Base-by-base conservation (phyloP, 1,140 invertebrate genomes). In the Hermetia illucens region DNA sequence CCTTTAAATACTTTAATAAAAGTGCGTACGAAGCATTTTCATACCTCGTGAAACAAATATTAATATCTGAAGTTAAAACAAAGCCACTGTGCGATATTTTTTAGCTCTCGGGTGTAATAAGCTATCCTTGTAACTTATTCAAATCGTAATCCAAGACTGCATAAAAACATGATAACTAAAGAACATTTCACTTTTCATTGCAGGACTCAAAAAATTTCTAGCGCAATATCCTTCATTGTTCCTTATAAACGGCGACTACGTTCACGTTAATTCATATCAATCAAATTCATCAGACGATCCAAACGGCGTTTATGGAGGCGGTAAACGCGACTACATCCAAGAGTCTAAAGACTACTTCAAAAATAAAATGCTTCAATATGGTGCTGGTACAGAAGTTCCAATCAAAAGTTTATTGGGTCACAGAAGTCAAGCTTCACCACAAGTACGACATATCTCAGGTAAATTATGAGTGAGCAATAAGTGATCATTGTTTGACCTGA, bases 331-430 rank as follows among this genome's bases (percentile, higher is more conserved):
- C 57, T 93, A 93, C 56, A 86, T 82, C 39, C 72, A 81, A 53
- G 88, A 93, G 65, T 90, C 92, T 19, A 87, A 92, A 41, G 84
- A 93, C 56, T 96, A 95, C 68, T 96, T 96, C 65, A 79, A 81
- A 12, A 77, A 81, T 53, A 91, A 93, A 65, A 72, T 94, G 51
- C 68, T 82, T 34, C 82, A 92, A 60, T 90, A 93, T 62, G 85
- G 89, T 24, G 73, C 79, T 44, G 82, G 85, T 40, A 88, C 82
- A 4, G 82, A 91, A 69, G 86, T 93, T 27, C 89, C 91, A 6
- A 91, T 95, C 20, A 88, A 88, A 61, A 90, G 85, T 61, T 69
- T 95, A 27, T 66, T 94, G 13, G 91, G 91, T 1, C 91, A 95
- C 64, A 69, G 89, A 41, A 91, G 85, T 29, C 88, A 92, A 64